Evolutionary conservation across 2,797 vertebrate species (phyloP), one percentile per base, ranked within the genome.

Genomic region (Coilia nasus): DNA sequence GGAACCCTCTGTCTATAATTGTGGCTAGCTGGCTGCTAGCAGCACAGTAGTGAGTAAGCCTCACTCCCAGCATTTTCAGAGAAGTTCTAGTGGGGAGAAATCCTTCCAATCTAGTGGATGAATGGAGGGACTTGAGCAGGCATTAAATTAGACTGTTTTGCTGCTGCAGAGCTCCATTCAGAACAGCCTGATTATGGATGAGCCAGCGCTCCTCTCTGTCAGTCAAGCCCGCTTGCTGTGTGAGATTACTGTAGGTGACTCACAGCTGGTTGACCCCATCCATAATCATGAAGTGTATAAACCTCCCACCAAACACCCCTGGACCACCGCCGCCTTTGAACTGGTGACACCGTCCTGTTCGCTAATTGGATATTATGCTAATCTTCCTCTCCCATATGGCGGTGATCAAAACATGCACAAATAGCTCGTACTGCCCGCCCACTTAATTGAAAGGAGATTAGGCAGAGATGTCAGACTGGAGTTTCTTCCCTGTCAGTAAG

Each of bases 371-470:
- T 67, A 46, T 82, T 47, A 60, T 83, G 62, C 25, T 75, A 56
- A 81, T 87, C 84, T 64, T 81, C 17, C n/a, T 81, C 31, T 44
- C 46, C 47, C 23, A 41, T 31, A 64, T 56, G 21, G 50, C 11
- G 28, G 78, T 59, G 64, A 84, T 21, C 47, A 67, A 23, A 82
- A 82, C 81, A 25, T 31, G 31, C 64, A 7, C 47, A 47, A 81
- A 82, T 82, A 83, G 81, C 67, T 78, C 47, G 21, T 54, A 59
- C 71, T 21, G 11, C 23, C 35, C 35, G 15, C 19, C 62, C 46
- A 67, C 47, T 75, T 57, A 31, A 47, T 67, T 59, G 62, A 78
- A 60, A 9, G 25, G 59, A 87, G 78, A 86, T 82, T 54, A 83
- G 12, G 82, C 17, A 28, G n/a, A 82, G 78, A 59, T 44, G 80